Evolutionary conservation across 2,113 vertebrate species (phyloP).

Genomic region (Rhinolophus sinicus): DNA sequence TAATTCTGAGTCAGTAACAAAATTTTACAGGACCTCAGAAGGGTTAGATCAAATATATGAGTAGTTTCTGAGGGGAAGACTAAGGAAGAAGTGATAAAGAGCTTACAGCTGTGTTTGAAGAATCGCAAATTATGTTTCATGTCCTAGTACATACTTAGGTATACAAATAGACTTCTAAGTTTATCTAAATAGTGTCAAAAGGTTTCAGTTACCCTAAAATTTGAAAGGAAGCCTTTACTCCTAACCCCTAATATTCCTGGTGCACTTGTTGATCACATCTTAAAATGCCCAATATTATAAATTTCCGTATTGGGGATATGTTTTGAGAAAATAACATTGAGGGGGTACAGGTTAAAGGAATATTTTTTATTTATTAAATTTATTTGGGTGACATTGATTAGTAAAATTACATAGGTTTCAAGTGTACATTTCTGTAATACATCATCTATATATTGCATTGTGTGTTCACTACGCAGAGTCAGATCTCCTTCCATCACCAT

Average conservation of each 20-base stretch:
- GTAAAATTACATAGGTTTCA: too few relatives aligned
- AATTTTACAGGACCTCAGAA: neutral
- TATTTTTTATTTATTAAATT: too few relatives aligned
- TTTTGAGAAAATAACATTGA: constrained; percentile 48
- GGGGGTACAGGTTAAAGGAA: neutral
- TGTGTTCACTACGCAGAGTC: too few relatives aligned
- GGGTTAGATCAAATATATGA: neutral
- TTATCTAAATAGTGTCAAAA: constrained; percentile 45
- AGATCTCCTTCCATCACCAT: too few relatives aligned
- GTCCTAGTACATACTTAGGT: neutral
- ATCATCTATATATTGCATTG: too few relatives aligned
- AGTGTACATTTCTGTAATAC: too few relatives aligned
- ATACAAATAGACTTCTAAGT: neutral
- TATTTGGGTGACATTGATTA: too few relatives aligned
- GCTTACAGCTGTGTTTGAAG: neutral
- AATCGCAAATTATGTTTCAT: neutral
- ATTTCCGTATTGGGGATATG: neutral
- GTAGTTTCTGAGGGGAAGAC: neutral
- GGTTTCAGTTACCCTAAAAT: neutral
- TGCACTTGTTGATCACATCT: constrained; percentile 3
- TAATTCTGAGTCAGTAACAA: neutral
- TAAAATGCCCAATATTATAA: neutral
- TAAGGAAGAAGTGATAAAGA: neutral
- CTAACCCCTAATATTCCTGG: neutral
- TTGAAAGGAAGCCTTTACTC: constrained; percentile 12